Base-by-base conservation (phyloP, 1,140 invertebrate genomes). In the Lordiphosa mommai region DNA sequence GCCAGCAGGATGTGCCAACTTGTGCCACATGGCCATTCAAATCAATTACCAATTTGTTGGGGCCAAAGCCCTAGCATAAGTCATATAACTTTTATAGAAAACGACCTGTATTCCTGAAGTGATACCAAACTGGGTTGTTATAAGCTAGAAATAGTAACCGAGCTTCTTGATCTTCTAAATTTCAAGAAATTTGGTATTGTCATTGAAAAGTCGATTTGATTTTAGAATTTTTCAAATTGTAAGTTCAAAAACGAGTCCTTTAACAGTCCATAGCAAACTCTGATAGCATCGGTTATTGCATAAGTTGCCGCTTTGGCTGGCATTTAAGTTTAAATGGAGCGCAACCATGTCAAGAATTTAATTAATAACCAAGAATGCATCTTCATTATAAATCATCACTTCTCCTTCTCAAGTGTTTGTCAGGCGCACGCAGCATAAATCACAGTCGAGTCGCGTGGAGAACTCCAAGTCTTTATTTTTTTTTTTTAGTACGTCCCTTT, bases 351-450 rank as follows among this genome's bases (percentile, higher is more conserved):
- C 80, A 86, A 23, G 65, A 57, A 72, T 84, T 84, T 72, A 84
- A 84, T 84, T 84, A 84, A 84, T 84, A 84, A 67, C 77, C 66
- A 51, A 65, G 74, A 53, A 86, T 80, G 73, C 80, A 71, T 74
- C 80, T 85, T 71, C 79, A 85, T 86, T 85, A 85, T 85, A 85
- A 85, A 85, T 85, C 80, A 85, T 85, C 80, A 85, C 80, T 80
- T 85, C 80, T 43, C n/a, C 40, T 12, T 27, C 40, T 85, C 80
- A 74, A 84, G 80, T 84, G 80, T 85, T 85, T 86, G 80, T 85
- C 80, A 86, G 82, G 70, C 77, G 79, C 82, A 86, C 70, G 66
- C 70, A 80, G 59, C 82, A 85, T 85, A 85, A 85, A 85, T 85
- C 80, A 80, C 66, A 38, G 4, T 38, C 27, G 37, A 59, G 70